phyloP scores from a whole-genome alignment of 2,888 invertebrate species.

The Serrognathus titanus region DNA sequence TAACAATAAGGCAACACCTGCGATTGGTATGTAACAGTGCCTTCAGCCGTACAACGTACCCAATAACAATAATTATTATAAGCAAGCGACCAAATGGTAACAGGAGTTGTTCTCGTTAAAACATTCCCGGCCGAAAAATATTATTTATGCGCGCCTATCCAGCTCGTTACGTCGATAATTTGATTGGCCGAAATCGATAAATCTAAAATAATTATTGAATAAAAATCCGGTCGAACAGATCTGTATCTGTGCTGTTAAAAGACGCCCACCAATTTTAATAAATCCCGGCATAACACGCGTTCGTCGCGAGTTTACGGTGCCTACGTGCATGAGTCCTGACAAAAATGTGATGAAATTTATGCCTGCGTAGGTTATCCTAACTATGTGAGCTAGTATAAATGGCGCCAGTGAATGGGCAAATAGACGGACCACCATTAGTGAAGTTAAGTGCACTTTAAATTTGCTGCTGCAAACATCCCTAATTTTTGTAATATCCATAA shows the following conservation, averaged over 20 bases:
- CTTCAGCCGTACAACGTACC: too few species aligned
- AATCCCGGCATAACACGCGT: conserved; percentile 12
- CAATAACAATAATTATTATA: too few species aligned
- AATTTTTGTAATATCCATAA: too few species aligned
- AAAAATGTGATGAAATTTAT: conserved; percentile 11
- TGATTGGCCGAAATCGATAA: conserved; percentile 8
- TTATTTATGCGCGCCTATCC: conserved; percentile 1
- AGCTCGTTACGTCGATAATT: conserved; percentile 7
- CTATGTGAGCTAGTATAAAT: conserved; percentile 13
- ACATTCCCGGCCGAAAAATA: not conserved
- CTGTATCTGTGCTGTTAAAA: conserved; percentile 7
- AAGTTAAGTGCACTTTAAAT: too few species aligned
- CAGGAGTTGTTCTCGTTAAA: too few species aligned
- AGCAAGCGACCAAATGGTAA: too few species aligned
- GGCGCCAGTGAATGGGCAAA: conserved; percentile 13
- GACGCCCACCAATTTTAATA: conserved; percentile 17
- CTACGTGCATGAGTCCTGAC: conserved; percentile 4
- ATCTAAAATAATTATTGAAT: conserved; percentile 13
- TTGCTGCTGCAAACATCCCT: too few species aligned
- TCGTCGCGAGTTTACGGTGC: conserved; percentile 6
- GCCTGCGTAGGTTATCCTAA: conserved; percentile 13
- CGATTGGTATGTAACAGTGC: too few species aligned
- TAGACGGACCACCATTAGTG: conserved; percentile 3
- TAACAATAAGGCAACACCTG: too few species aligned
- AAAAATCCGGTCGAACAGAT: not conserved